Percentiles rank a stretch among this genome's conserved stretches.
Evolutionary conservation across 2,113 vertebrate species (phyloP).

Genomic region (Rafetus swinhoei): DNA sequence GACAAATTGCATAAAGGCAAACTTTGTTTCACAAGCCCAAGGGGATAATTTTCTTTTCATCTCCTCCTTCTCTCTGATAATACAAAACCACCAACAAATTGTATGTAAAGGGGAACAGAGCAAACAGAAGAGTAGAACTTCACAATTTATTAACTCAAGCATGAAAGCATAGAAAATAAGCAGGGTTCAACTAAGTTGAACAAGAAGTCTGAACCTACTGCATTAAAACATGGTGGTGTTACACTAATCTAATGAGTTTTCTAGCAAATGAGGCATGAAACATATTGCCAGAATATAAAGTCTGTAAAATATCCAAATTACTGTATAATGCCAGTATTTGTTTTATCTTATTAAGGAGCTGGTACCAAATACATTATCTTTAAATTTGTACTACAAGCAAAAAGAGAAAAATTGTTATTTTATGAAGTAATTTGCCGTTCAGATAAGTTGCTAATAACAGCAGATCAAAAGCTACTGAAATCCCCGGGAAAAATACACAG

Average conservation of each 20-base stretch:
- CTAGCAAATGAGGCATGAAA: constrained; percentile 81
- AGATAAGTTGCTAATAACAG: constrained; percentile 43
- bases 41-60: constrained; percentile 73
- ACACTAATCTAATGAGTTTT: constrained; percentile 79
- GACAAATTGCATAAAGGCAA: constrained; percentile 48
- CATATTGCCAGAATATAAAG: constrained; percentile 75
- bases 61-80: constrained; percentile 62
- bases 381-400: constrained; percentile 55
- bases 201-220: constrained; percentile 73
- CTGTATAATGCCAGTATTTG: constrained; percentile 73
- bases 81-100: constrained; percentile 59
- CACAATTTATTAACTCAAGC: constrained; percentile 75
- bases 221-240: constrained; percentile 71
- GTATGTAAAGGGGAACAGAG: constrained; percentile 70
- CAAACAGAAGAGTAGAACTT: constrained; percentile 62
- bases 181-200: constrained; percentile 61
- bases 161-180: constrained; percentile 74
- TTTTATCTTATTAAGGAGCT: constrained; percentile 74
- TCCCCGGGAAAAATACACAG: not conserved
- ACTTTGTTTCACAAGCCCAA: constrained; percentile 63
- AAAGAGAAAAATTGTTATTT: constrained; percentile 1
- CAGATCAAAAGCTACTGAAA: constrained; percentile 34
- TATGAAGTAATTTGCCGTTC: constrained; percentile 43
- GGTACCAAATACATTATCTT: constrained; percentile 67
- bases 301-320: constrained; percentile 77